Percentiles rank a stretch among this genome's conserved stretches.
These are phyloP conservation scores for Rhyacophila brunnea DNA, from an alignment of 1,140 invertebrate genomes.

Conservation along the genomic window DNA sequence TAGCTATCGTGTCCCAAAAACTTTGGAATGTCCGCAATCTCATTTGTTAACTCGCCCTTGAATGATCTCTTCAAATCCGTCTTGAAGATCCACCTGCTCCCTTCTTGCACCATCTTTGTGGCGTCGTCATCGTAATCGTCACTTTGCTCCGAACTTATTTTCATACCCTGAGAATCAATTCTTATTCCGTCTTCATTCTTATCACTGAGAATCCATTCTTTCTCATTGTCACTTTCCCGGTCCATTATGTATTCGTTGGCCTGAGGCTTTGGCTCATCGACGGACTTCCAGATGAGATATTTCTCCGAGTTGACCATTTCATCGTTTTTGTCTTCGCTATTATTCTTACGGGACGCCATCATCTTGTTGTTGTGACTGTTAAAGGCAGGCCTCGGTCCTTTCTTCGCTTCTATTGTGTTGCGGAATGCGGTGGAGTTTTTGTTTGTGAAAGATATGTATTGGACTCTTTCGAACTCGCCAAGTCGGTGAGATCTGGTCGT, in stretches of 20 bases:
- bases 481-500: slow-evolving; percentile 1
- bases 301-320: slow-evolving; percentile 12
- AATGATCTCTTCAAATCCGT: slow-evolving; percentile 24
- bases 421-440: slow-evolving; percentile 11
- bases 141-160: slow-evolving; percentile 27
- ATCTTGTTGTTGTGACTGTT: slow-evolving; percentile 9
- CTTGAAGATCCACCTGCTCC: slow-evolving; percentile 36
- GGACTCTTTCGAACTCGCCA: slow-evolving; percentile 14
- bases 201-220: slow-evolving; percentile 32
- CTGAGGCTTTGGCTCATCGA: neutral
- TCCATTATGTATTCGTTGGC: neutral
- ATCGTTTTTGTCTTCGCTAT: slow-evolving; percentile 2
- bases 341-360: neutral
- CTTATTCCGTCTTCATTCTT: slow-evolving; percentile 3
- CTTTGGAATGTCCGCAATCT: slow-evolving; percentile 47
- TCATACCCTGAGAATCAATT: slow-evolving; percentile 16
- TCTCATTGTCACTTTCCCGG: slow-evolving; percentile 12
- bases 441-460: slow-evolving; percentile 15
- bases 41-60: neutral
- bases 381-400: slow-evolving; percentile 16
- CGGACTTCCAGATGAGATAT: too few relatives aligned
- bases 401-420: slow-evolving; percentile 20
- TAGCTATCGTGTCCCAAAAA: slow-evolving; percentile 67
- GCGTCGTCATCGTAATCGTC: too few relatives aligned
- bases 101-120: slow-evolving; percentile 37